These are phyloP conservation scores for Drosophila simulans DNA, from an alignment of 1,140 invertebrate species.

Conservation along the genomic window DNA sequence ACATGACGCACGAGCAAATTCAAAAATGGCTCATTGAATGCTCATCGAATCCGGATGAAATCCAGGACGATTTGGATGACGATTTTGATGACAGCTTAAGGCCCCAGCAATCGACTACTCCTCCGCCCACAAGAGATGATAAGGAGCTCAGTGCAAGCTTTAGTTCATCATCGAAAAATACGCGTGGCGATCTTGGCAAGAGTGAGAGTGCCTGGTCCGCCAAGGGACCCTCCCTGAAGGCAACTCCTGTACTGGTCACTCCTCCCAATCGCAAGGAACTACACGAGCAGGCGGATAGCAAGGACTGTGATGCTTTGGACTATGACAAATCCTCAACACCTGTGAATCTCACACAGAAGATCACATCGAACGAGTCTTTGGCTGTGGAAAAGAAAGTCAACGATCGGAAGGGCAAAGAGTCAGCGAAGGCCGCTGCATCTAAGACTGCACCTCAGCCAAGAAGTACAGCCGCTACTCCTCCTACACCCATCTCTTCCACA, in stretches of 20 bases:
- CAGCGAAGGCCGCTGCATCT: constrained; percentile 20
- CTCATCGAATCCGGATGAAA: constrained; percentile 86
- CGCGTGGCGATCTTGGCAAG: constrained; percentile 69
- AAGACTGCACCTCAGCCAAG: constrained; percentile 18
- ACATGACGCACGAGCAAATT: constrained; percentile 90
- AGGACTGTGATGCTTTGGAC: constrained; percentile 48
- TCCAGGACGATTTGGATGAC: constrained; percentile 86
- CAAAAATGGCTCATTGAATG: constrained; percentile 90
- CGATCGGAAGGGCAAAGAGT: constrained; percentile 61
- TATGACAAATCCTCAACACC: constrained; percentile 62
- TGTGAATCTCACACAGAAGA: constrained; percentile 72
- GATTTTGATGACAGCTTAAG: constrained; percentile 79
- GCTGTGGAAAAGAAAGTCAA: constrained; percentile 41
- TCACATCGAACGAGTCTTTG: constrained; percentile 15
- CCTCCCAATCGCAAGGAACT: constrained; percentile 26
- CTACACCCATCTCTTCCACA: constrained; percentile 27
- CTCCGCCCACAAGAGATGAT: constrained; percentile 71
- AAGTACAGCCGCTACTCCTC: constrained; percentile 35
- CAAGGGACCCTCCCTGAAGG: constrained; percentile 80
- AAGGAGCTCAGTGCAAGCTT: constrained; percentile 75
- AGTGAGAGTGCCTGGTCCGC: constrained; percentile 82
- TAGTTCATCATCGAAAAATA: constrained; percentile 80
- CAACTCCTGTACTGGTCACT: constrained; percentile 72
- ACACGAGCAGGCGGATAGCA: constrained; percentile 19
- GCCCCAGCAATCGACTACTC: constrained; percentile 66